Base-by-base conservation (phyloP, 2,888 invertebrate species). In the Meiosimyza decipiens region DNA sequence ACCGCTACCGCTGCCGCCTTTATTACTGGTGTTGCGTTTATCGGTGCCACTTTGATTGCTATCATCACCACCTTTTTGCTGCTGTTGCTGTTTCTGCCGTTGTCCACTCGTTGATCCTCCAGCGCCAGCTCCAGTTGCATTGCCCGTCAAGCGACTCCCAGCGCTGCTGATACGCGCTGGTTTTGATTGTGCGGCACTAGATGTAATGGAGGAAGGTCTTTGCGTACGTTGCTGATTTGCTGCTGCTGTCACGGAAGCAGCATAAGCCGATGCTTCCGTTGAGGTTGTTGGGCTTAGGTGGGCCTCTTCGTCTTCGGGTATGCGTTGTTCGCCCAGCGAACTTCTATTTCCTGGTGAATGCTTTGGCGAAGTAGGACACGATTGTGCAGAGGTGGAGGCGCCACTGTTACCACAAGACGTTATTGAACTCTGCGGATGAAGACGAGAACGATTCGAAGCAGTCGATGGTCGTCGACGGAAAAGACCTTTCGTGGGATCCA, bases 281-380 rank as follows among this genome's bases (percentile, higher is more conserved):
- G 83, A 83, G 16, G 83, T 83, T 13, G 59, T 60, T 59, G 79
- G 76, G 60, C 73, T 77, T 18, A 80, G 79, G 72, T 77, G 74
- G 40, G 40, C 79, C 71, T 84, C 83, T 72, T 86, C 85, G 65
- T 86, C 86, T 73, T 86, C 86, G n/a, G 85, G 86, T 67, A 86
- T 83, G 71, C 77, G 81, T 52, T 84, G 82, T 62, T 82, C 83
- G 71, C 84, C 86, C 62, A 86, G 75, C 12, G 84, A 86, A 16
- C 80, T 84, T 16, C 85, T 88, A 81, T 80, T 50, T 81, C 77
- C 85, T 49, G 80, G 80, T 50, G 82, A 80, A 72, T 85, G 84
- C 70, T 85, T 86, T 79, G 80, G 90, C 81, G 84, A 89, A 79
- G 77, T 87, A 79, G 80, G 88, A 81, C 81, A 87, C 77, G 84